These are phyloP conservation scores for Taxidea taxus DNA, from an alignment of 2,113 vertebrate species.

Conservation along the genomic window DNA sequence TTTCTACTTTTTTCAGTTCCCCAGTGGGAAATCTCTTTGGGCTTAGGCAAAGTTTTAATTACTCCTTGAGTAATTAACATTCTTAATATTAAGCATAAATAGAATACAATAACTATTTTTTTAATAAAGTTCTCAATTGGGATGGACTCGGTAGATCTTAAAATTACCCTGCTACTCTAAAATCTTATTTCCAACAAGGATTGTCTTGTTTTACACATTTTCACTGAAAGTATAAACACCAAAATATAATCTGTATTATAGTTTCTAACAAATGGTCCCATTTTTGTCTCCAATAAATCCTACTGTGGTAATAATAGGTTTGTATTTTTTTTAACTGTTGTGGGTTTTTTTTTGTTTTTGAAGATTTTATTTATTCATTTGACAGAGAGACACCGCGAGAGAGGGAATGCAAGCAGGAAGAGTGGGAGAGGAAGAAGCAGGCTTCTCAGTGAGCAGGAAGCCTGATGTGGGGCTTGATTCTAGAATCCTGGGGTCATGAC, in stretches of 20 bases:
- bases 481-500: too few species aligned
- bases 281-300: background rate
- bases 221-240: background rate
- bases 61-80: background rate
- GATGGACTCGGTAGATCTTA: background rate
- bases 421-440: too few species aligned
- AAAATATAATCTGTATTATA: background rate
- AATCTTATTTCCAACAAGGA: background rate
- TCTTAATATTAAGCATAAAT: background rate
- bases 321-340: background rate
- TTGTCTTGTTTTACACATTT: background rate
- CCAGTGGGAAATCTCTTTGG: background rate
- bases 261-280: background rate
- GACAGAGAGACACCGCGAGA: too few species aligned
- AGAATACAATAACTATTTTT: background rate
- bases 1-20: background rate
- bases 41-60: background rate
- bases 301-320: background rate
- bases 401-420: too few species aligned
- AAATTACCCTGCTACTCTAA: background rate
- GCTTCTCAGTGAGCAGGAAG: too few species aligned
- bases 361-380: too few species aligned
- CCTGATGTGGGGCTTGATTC: too few species aligned
- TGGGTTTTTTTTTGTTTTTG: too few species aligned
- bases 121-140: background rate